phyloP scores from a whole-genome alignment of 1,140 invertebrate species.

The Reticulitermes speratus region DNA sequence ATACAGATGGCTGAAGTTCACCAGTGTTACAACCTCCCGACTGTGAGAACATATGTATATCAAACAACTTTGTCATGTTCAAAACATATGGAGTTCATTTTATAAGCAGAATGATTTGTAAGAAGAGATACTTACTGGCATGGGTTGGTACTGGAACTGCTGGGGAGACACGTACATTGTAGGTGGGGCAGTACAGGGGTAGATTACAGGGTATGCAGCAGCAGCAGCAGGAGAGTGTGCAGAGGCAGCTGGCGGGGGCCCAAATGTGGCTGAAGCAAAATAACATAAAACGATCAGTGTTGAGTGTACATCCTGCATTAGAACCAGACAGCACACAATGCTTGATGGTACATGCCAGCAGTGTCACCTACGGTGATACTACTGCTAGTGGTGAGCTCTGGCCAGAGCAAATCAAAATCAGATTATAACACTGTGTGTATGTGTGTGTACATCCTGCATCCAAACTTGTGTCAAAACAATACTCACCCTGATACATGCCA shows the following conservation, averaged over 20 bases:
- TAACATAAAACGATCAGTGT: slow-evolving; percentile 43
- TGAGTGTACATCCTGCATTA: slow-evolving; percentile 36
- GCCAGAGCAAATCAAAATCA: neutral
- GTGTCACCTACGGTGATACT: neutral
- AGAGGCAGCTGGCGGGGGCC: slow-evolving; percentile 48
- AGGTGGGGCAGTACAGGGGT: slow-evolving; percentile 48
- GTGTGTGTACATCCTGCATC: neutral
- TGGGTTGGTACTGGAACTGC: slow-evolving; percentile 51
- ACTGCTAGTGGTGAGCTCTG: neutral
- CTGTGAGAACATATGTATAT: no score
- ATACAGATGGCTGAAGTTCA: no score
- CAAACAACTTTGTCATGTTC: no score
- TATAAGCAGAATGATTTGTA: neutral
- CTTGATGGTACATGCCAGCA: neutral
- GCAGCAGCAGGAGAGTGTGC: slow-evolving; percentile 47
- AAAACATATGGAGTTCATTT: no score
- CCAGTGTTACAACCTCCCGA: no score
- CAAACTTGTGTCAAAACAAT: no score
- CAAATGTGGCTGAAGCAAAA: slow-evolving; percentile 28
- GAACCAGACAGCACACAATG: neutral
- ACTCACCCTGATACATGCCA: slow-evolving; percentile 24
- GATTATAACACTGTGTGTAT: neutral
- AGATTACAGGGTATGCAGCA: slow-evolving; percentile 50
- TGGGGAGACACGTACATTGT: slow-evolving; percentile 48
- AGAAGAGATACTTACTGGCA: slow-evolving; percentile 46